A percentile compares a stretch with the other conserved stretches of the same genome.
phyloP scores from a whole-genome alignment of 1,140 invertebrate species.

The Bombus polaris region DNA sequence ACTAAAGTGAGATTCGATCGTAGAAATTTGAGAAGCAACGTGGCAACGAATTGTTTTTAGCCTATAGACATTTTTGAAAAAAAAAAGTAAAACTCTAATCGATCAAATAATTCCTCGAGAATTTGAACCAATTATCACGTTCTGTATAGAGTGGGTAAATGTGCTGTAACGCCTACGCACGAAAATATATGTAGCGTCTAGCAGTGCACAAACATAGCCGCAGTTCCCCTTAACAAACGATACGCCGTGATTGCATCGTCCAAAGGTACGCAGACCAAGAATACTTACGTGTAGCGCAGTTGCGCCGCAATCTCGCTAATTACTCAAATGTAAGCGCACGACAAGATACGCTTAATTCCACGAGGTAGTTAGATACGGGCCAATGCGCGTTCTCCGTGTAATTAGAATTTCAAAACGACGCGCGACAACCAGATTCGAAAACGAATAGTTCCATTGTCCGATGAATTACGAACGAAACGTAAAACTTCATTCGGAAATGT shows the following conservation, averaged over 20 bases:
- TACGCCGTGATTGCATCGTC: neutral
- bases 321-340: slow-evolving; percentile 29
- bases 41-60: too few relatives aligned
- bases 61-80: too few relatives aligned
- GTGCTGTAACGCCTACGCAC: neutral
- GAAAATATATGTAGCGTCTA: neutral
- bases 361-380: slow-evolving; percentile 7
- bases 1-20: too few relatives aligned
- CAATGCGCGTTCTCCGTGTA: neutral
- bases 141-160: neutral
- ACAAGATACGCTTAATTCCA: slow-evolving; percentile 34
- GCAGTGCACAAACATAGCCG: neutral
- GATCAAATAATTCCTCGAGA: too few relatives aligned
- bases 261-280: neutral
- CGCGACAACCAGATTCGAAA: neutral
- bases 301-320: slow-evolving; percentile 38
- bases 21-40: too few relatives aligned
- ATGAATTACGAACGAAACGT: neutral
- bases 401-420: slow-evolving; percentile 29
- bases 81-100: neutral
- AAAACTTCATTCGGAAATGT: neutral
- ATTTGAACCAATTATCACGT: neutral
- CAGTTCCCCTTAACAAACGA: slow-evolving; percentile 22
- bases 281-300: slow-evolving; percentile 9
- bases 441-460: neutral